These are phyloP conservation scores for Xestoiulus laeticollis DNA, from an alignment of 2,888 invertebrate species.

Conservation along the genomic window DNA sequence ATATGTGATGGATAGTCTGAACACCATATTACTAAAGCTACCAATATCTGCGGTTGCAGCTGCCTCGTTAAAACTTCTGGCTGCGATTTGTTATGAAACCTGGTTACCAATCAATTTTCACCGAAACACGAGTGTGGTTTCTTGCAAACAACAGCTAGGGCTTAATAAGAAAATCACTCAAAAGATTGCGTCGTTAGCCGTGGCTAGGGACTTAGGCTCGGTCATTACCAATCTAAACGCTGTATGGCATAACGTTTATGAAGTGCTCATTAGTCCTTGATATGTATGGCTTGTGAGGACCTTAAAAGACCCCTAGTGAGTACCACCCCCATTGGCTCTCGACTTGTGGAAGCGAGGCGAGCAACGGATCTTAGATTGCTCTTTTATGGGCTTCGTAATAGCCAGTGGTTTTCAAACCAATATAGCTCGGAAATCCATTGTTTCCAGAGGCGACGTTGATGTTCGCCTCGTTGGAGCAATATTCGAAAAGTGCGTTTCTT, in stretches of 20 bases:
- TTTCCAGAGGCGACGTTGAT: conserved; percentile 18
- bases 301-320: neutral
- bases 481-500: neutral
- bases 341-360: neutral
- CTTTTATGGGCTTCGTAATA: conserved; percentile 3
- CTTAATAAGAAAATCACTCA: conserved; percentile 30
- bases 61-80: conserved; percentile 17
- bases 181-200: neutral
- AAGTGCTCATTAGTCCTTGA: conserved; percentile 43
- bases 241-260: conserved; percentile 35
- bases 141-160: conserved; percentile 11
- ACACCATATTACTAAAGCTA: neutral
- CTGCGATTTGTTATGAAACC: neutral
- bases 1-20: neutral
- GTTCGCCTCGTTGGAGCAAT: neutral
- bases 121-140: neutral
- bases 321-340: neutral
- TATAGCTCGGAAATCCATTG: conserved; percentile 35
- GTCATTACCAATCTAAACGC: conserved; percentile 7
- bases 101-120: conserved; percentile 24
- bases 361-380: conserved; percentile 14
- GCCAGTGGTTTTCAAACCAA: conserved; percentile 16
- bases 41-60: conserved; percentile 15
- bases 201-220: neutral
- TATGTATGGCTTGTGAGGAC: neutral